Conservation (phyloP, 2,797 vertebrate genomes). For the Danio kyathit region DNA sequence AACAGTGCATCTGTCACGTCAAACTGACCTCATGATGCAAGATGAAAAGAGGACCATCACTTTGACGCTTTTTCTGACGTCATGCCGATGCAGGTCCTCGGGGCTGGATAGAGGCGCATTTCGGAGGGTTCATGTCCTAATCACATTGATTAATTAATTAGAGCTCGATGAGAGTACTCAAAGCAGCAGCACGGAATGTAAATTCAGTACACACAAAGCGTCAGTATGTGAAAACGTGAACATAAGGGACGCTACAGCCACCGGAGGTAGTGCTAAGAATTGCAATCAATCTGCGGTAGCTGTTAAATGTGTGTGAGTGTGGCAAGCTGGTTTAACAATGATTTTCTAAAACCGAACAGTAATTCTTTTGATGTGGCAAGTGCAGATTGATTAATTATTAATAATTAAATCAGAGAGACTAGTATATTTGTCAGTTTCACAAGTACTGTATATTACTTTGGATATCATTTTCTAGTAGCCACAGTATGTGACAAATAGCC, state of each 20-base stretch:
- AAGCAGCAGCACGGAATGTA: slow-evolving; percentile 43
- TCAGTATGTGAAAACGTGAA: slow-evolving; percentile 56
- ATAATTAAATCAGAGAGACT: neutral
- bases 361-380: neutral
- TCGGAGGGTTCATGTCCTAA: neutral
- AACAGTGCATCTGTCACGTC: slow-evolving; percentile 2
- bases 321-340: slow-evolving; percentile 17
- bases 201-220: slow-evolving; percentile 39
- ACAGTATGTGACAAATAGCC: too few species aligned
- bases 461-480: too few species aligned
- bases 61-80: slow-evolving; percentile 68
- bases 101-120: slow-evolving; percentile 9
- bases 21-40: slow-evolving; percentile 8
- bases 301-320: slow-evolving; percentile 45
- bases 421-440: neutral
- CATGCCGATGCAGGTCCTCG: slow-evolving; percentile 67
- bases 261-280: slow-evolving; percentile 51
- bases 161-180: slow-evolving; percentile 31
- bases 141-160: slow-evolving; percentile 48
- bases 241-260: slow-evolving; percentile 46
- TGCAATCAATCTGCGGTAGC: slow-evolving; percentile 54
- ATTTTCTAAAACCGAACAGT: neutral
- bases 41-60: slow-evolving; percentile 48
- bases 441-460: too few species aligned
- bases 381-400: neutral